These are phyloP conservation scores for Orthosia gracilis DNA, from an alignment of 2,888 invertebrate genomes.

Conservation along the genomic window DNA sequence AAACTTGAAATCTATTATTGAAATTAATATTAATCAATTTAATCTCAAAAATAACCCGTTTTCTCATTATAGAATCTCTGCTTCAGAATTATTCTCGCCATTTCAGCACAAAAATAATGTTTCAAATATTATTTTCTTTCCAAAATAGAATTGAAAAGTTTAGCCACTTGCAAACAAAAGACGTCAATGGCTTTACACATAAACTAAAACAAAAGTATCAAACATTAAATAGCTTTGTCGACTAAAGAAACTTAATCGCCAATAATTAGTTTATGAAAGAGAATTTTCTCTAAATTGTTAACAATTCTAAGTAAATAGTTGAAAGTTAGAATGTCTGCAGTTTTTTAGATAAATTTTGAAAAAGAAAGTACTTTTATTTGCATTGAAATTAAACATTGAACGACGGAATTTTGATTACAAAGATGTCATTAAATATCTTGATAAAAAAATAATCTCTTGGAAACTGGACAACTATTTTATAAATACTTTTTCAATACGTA, in stretches of 20 bases:
- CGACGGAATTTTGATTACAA: not conserved
- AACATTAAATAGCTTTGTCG: slow-evolving; percentile 19
- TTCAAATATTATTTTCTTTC: not conserved
- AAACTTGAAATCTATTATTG: no score
- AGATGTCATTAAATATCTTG: not conserved
- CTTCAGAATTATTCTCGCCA: no score
- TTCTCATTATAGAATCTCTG: not conserved
- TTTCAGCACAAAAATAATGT: slow-evolving; percentile 1
- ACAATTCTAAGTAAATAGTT: slow-evolving; percentile 8
- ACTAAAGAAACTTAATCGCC: slow-evolving; percentile 26
- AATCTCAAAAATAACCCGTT: no score
- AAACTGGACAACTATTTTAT: not conserved
- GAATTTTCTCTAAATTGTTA: slow-evolving; percentile 26
- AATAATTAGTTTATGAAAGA: slow-evolving; percentile 18
- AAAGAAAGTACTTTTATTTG: not conserved
- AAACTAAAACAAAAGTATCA: slow-evolving; percentile 23
- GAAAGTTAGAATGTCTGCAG: slow-evolving; percentile 11
- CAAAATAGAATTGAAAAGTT: slow-evolving; percentile 19
- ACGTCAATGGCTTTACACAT: not conserved
- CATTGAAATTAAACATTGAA: not conserved
- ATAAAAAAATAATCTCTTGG: not conserved
- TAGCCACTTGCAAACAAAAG: slow-evolving; percentile 11
- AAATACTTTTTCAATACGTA: not conserved
- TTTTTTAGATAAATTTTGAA: not conserved
- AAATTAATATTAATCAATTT: not conserved